Conservation (phyloP, 2,113 vertebrate species). For the Lophochroa leadbeateri region DNA sequence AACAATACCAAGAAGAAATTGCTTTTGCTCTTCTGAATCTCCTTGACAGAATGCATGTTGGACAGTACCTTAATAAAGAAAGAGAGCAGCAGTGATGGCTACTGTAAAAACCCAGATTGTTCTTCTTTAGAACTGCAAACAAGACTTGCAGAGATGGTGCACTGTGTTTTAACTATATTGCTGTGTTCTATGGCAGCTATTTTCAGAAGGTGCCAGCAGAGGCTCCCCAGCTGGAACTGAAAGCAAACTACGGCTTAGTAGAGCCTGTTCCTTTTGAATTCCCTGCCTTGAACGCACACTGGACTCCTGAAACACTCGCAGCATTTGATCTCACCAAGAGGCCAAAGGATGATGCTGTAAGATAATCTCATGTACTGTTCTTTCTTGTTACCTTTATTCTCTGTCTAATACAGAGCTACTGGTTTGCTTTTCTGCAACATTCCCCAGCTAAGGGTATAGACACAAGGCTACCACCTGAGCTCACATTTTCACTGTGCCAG, state of each 20-base stretch:
- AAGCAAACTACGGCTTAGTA: constrained; percentile 94
- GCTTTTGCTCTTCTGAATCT: not conserved
- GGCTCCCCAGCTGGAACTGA: constrained; percentile 91
- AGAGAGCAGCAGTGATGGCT: not conserved
- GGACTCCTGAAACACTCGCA: constrained; percentile 87
- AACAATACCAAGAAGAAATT: not conserved
- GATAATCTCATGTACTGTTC: not conserved
- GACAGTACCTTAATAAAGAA: not conserved
- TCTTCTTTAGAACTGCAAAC: not conserved
- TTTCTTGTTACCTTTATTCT: not conserved
- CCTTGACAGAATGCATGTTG: not conserved
- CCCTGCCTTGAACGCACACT: constrained; percentile 81
- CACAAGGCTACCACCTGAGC: not conserved
- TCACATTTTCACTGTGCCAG: not conserved
- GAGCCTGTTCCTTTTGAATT: constrained; percentile 90
- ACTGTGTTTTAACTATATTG: not conserved
- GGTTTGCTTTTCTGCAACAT: not conserved
- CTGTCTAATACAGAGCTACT: not conserved
- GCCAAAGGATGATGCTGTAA: constrained; percentile 91
- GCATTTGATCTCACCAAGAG: constrained; percentile 94
- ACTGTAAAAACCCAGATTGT: not conserved
- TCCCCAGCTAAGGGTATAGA: not conserved
- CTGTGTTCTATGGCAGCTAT: constrained; percentile 82
- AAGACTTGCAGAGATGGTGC: not conserved
- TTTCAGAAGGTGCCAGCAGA: constrained; percentile 95